Percentiles rank a stretch among this genome's conserved stretches.
Evolutionary conservation across 2,888 invertebrate species (phyloP).

Genomic region (Volucella bombylans): DNA sequence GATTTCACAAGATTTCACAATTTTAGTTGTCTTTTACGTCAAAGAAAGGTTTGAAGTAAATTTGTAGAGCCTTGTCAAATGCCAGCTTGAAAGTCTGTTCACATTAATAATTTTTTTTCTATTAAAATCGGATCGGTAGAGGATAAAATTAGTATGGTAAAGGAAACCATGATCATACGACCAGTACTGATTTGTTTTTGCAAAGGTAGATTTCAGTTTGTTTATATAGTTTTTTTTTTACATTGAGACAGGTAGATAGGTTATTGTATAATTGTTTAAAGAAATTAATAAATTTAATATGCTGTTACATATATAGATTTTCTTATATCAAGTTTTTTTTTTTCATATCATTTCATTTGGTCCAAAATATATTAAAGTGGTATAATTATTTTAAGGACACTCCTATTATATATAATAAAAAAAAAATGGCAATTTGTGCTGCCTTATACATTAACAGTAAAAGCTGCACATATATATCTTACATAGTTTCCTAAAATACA

Average conservation of each 20-base stretch:
- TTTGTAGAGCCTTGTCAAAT: constrained; percentile 6
- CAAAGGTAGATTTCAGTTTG: neutral
- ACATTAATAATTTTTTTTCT: constrained; percentile 18
- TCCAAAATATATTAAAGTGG: constrained; percentile 49
- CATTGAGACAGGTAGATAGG: constrained; percentile 69
- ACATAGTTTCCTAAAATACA: constrained; percentile 39
- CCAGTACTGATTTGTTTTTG: constrained; percentile 20
- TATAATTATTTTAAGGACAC: constrained; percentile 46
- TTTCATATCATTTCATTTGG: constrained; percentile 59
- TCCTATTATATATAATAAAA: constrained; percentile 12
- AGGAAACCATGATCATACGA: constrained; percentile 64
- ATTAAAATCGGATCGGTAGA: constrained; percentile 33
- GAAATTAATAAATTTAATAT: constrained; percentile 24
- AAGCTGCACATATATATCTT: constrained; percentile 55
- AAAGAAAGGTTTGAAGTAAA: neutral
- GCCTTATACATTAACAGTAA: constrained; percentile 38
- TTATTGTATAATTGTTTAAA: constrained; percentile 67
- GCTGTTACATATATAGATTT: neutral
- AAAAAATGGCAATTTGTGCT: constrained; percentile 25
- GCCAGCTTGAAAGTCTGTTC: neutral
- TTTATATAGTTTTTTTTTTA: neutral
- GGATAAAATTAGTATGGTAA: constrained; percentile 47
- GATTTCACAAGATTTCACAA: constrained; percentile 46
- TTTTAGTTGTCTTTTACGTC: constrained; percentile 1
- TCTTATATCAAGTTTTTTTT: constrained; percentile 45